Evolutionary conservation across 2,888 invertebrate genomes (phyloP), one percentile per base, ranked within the genome.

Genomic region (Ornithoptera priamus): DNA sequence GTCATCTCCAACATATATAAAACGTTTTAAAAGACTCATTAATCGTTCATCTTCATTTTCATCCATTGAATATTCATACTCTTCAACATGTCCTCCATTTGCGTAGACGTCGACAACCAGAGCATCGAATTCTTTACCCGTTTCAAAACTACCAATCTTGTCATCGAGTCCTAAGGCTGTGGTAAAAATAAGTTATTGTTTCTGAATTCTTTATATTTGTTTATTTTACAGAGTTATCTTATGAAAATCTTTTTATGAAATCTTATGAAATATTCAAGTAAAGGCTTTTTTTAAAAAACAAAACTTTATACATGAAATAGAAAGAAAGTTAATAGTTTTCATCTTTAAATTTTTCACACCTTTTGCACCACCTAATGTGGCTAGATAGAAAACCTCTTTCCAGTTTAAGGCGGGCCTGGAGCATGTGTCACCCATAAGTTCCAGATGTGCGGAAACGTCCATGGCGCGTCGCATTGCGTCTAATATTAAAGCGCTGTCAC

Each of bases 91-190:
- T 12, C 94, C 90, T 17, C 84, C 81, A 18, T 84, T 70, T 18
- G 87, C 80, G 75, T 93, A 92, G n/a, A 95, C 91, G 78, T 97
- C 96, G 46, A 98, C 89, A 1, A 97, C 77, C 0, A 98, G 87
- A 0, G 97, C 98, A 90, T 98, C 98, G 78, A 98, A 97, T 69
- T 97, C 95, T 84, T 98, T 98, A 24, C 97, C 97, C 7, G 94
- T 84, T 75, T 93, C 90, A 78, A 98, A 97, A 87, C 95, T 97
- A 20, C 98, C 98, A 65, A 96, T 94, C 78, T 94, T 90, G 59
- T 95, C 84, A n/a, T 95, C 95, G 74, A 98, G 81, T 2, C 94
- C 93, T 58, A 98, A 89, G 36, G 97, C 98, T 96, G 93, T 67
- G 92, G 10, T 10, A 20, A 57, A 56, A 20, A 65, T 42, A 36